Percentiles rank a stretch among this genome's conserved stretches.
phyloP scores from a whole-genome alignment of 2,113 vertebrate species.

The Tupaia tana region DNA sequence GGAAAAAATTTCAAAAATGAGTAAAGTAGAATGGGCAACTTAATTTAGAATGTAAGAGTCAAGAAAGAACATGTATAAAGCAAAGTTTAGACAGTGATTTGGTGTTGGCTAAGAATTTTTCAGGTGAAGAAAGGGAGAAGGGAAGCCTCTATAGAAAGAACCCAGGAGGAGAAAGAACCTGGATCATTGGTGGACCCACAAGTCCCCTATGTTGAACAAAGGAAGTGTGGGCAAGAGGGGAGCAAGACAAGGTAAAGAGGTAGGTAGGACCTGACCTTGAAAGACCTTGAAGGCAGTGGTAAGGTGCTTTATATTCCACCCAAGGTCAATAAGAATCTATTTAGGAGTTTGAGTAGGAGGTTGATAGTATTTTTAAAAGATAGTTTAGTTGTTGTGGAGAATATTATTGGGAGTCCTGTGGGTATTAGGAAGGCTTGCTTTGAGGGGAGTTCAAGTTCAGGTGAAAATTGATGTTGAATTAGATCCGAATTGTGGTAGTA shows the following conservation, averaged over 20 bases:
- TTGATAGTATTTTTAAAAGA: neutral
- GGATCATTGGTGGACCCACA: neutral
- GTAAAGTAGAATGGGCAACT: neutral
- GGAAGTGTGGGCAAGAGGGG: accelerated
- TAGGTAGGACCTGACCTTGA: neutral
- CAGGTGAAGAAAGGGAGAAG: neutral
- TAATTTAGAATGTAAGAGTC: neutral
- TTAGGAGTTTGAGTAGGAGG: neutral
- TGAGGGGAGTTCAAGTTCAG: neutral
- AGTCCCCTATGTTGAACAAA: neutral
- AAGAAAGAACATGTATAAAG: neutral
- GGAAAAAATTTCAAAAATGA: neutral
- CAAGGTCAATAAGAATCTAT: neutral
- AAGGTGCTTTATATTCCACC: neutral
- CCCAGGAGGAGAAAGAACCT: neutral
- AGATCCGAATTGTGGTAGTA: neutral
- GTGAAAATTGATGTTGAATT: neutral
- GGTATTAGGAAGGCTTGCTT: neutral
- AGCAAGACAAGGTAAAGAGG: neutral
- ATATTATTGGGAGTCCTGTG: neutral
- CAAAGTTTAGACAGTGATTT: neutral
- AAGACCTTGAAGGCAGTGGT: neutral
- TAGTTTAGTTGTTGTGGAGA: neutral
- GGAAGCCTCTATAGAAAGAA: neutral
- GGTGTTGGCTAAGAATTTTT: no score